Evolutionary conservation across 2,888 invertebrate species (phyloP).

Genomic region (Sarcophaga caerulescens): DNA sequence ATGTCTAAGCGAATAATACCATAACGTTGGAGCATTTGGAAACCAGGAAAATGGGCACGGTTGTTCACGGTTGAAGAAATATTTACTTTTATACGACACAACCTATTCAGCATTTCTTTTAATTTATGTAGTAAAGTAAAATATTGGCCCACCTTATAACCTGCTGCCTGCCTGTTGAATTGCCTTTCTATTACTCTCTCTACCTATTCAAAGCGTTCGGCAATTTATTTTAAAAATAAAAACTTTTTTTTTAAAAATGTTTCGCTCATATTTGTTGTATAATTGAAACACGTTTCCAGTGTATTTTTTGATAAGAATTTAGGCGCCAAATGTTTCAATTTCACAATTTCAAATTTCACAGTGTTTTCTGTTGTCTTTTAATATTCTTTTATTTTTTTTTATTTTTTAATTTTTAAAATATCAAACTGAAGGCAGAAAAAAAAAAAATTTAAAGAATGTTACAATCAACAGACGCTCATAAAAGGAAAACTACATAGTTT

Average conservation of each 20-base stretch:
- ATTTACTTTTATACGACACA: too few species aligned
- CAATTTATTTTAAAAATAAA: slow-evolving; percentile 4
- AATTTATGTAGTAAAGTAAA: too few species aligned
- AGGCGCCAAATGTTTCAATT: slow-evolving; percentile 67
- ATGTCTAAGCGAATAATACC: too few species aligned
- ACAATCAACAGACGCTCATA: slow-evolving; percentile 9
- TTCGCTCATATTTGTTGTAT: slow-evolving; percentile 58
- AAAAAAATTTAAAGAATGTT: neutral
- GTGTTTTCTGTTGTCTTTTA: neutral
- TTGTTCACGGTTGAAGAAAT: too few species aligned
- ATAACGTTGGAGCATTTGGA: too few species aligned
- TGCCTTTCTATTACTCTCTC: neutral
- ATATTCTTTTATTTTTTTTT: slow-evolving; percentile 31
- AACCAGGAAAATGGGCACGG: too few species aligned
- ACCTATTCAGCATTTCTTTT: too few species aligned
- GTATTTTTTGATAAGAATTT: slow-evolving; percentile 67
- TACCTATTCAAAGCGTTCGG: slow-evolving; percentile 18
- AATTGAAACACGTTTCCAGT: slow-evolving; percentile 66
- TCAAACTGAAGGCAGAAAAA: neutral
- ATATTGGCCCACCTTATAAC: too few species aligned
- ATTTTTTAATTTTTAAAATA: neutral
- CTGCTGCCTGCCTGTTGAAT: neutral
- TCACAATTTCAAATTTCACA: slow-evolving; percentile 52
- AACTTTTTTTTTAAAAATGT: slow-evolving; percentile 7
- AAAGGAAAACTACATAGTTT: neutral